Percentiles rank a stretch among this genome's conserved stretches.
phyloP scores from a whole-genome alignment of 2,797 vertebrate genomes.

The Pitangus sulphuratus region DNA sequence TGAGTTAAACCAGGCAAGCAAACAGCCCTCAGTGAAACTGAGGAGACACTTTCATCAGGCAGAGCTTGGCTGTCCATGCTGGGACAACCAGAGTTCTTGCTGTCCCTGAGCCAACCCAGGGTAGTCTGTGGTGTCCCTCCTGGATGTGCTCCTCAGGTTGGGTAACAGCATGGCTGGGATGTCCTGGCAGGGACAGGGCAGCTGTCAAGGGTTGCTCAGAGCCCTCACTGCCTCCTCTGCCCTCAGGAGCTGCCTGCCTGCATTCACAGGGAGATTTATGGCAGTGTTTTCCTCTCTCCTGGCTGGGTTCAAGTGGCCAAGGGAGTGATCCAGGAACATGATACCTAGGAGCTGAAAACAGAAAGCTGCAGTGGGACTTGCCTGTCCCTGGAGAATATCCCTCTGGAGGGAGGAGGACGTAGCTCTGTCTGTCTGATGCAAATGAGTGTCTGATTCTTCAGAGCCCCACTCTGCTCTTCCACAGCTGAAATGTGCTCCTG shows the following conservation, averaged over 20 bases:
- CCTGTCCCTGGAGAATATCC: not conserved
- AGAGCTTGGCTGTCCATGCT: not conserved
- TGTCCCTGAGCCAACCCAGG: not conserved
- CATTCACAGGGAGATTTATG: not conserved
- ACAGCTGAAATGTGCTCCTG: not conserved
- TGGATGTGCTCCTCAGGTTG: not conserved
- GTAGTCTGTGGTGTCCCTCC: not conserved
- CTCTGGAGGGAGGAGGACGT: not conserved
- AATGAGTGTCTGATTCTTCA: not conserved
- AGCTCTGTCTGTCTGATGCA: not conserved
- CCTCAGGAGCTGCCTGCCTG: not conserved
- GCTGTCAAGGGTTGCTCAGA: not conserved
- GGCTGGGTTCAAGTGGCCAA: not conserved
- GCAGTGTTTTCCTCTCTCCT: not conserved
- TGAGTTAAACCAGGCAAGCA: not conserved
- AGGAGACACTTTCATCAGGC: not conserved
- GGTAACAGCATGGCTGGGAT: not conserved
- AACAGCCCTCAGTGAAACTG: not conserved
- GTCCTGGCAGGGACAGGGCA: not conserved
- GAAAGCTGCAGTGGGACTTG: not conserved
- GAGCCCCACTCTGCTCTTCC: not conserved
- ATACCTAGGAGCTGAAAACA: not conserved
- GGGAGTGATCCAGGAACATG: not conserved
- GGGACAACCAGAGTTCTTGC: not conserved
- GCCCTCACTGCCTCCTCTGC: not conserved